Base-by-base conservation (phyloP, 2,797 vertebrate genomes). In the Sebastes trivittatus region DNA sequence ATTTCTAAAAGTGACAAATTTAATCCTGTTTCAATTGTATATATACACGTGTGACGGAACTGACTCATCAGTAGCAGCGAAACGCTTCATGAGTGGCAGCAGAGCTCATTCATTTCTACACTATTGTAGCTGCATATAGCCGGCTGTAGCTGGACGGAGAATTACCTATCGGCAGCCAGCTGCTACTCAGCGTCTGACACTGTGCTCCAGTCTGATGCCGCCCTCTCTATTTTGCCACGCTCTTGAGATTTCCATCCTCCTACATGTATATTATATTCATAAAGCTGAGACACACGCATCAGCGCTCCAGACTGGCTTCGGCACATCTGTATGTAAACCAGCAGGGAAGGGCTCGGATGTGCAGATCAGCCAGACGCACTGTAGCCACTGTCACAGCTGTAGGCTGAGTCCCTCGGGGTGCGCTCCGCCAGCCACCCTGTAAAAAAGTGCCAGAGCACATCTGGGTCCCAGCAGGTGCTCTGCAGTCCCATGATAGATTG, bases 401-500 rank as follows among this genome's bases (percentile, higher is more conserved):
- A 90, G 85, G 81, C 81, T 60, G 65, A 78, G 78, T 87, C 93
- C 94, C 94, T 88, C 8, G 71, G 95, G 95, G 93, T 95, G 78
- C 54, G 75, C 89, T 92, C 86, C 82, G 84, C 87, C 92, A 94
- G 91, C 89, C 90, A 93, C 93, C 93, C 90, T 92, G 89, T 88
- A 90, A 93, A 92, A 94, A 94, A 92, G 92, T 90, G 91, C 92
- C 90, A 88, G 66, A 87, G 88, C 94, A 95, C 95, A 96, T 96
- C 94, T 96, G 95, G 94, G 94, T 84, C 94, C 88, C 94, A 94
- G 94, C 95, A 96, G 96, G 95, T 95, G 95, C 79, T 92, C 76
- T 75, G 86, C 80, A 92, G 84, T 95, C 94, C 92, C 95, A 88
- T 88, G 95, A 95, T 93, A 92, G 87, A 94, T 93, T 90, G 92